Conservation (phyloP, 92 coral and sea anemone genomes). For the Nematostella vectensis region DNA sequence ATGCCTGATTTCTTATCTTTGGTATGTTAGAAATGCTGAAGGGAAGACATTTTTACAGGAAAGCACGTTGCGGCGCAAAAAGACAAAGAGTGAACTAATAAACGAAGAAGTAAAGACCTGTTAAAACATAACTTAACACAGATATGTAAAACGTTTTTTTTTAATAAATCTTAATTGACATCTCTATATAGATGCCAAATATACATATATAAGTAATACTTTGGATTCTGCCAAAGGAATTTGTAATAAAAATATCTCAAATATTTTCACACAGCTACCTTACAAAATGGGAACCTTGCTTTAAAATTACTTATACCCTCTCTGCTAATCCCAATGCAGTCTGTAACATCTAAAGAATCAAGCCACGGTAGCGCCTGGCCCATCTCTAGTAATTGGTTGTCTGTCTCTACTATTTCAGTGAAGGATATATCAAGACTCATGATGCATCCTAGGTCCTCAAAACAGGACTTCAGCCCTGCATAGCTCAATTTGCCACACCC, state of each 20-base stretch:
- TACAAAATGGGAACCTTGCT: slow-evolving; percentile 67
- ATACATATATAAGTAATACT: no score
- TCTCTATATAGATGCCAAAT: no score
- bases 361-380: slow-evolving; percentile 79
- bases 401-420: slow-evolving; percentile 71
- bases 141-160: no score
- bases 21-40: no score
- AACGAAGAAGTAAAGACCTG: no score
- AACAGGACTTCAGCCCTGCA: slow-evolving; percentile 74
- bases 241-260: not conserved
- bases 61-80: no score
- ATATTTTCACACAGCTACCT: slow-evolving; percentile 36
- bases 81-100: no score
- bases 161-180: no score
- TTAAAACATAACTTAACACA: no score
- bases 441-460: slow-evolving; percentile 58
- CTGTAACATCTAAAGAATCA: slow-evolving; percentile 75
- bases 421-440: slow-evolving; percentile 82
- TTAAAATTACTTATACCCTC: slow-evolving; percentile 52
- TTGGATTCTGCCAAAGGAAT: no score
- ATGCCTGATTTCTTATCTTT: no score
- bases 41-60: no score
- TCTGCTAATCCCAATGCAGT: slow-evolving; percentile 65
- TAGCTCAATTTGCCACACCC: slow-evolving; percentile 77
- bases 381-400: slow-evolving; percentile 70